A percentile compares a stretch with the other conserved stretches of the same genome.
phyloP scores from a whole-genome alignment of 2,113 vertebrate species.

The Neomonachus schauinslandi region DNA sequence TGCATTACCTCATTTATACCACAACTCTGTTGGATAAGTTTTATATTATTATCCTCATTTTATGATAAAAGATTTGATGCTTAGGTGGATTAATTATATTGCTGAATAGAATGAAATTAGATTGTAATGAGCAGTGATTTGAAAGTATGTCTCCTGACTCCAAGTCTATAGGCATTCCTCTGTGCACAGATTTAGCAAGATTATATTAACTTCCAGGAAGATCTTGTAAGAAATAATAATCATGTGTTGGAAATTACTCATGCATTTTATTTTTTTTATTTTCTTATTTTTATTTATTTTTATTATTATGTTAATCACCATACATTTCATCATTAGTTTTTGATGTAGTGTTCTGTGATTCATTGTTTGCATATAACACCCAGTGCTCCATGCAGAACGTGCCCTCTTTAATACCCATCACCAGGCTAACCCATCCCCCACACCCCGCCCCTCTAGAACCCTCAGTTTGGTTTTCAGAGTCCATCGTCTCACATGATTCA shows the following conservation, averaged over 20 bases:
- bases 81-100: conserved; percentile 57
- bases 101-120: conserved; percentile 30
- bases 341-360: too few species aligned
- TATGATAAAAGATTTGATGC: conserved; percentile 2
- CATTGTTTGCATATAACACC: too few species aligned
- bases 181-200: conserved; percentile 34
- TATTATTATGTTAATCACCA: too few species aligned
- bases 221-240: conserved; percentile 51
- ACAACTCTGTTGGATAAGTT: background rate
- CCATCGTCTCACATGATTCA: too few species aligned
- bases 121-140: conserved; percentile 38
- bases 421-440: too few species aligned
- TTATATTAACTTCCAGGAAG: conserved; percentile 35
- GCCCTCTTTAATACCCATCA: too few species aligned
- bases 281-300: too few species aligned
- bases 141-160: conserved; percentile 23
- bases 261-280: too few species aligned
- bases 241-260: background rate
- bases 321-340: too few species aligned
- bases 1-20: background rate
- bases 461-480: too few species aligned
- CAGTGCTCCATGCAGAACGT: too few species aligned
- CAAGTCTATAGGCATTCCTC: background rate
- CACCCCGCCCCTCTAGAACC: too few species aligned
- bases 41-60: conserved; percentile 14